Percentiles rank a stretch among this genome's conserved stretches.
Evolutionary conservation across 2,113 vertebrate species (phyloP).

Genomic region (Diphyllodes magnificus): DNA sequence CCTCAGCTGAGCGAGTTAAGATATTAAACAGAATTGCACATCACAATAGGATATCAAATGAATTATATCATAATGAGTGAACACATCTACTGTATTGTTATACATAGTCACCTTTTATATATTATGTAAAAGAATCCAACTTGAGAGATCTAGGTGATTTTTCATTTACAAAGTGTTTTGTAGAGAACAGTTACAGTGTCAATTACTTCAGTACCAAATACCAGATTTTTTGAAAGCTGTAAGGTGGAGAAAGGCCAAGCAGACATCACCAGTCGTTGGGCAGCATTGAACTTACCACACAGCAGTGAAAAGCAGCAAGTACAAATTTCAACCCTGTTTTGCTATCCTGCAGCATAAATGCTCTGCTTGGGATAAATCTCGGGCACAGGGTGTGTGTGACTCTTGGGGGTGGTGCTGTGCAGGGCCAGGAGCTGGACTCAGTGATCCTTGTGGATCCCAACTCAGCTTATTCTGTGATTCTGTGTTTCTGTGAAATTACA

Average conservation of each 20-base stretch:
- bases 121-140: not conserved
- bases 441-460: not conserved
- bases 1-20: constrained; percentile 1
- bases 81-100: not conserved
- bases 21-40: constrained; percentile 5
- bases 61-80: constrained; percentile 7
- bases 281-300: not conserved
- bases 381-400: not conserved
- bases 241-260: not conserved
- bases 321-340: not conserved
- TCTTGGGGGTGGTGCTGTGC: not conserved
- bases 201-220: not conserved
- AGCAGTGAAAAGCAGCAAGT: not conserved
- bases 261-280: not conserved
- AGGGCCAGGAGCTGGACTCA: not conserved
- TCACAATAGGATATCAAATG: not conserved
- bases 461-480: not conserved
- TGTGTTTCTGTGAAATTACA: not conserved
- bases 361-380: not conserved
- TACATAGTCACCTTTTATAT: not conserved
- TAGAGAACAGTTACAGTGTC: not conserved
- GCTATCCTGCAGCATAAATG: not conserved
- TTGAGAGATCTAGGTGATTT: not conserved
- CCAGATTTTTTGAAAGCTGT: not conserved
- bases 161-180: not conserved